Evolutionary conservation across 2,113 vertebrate species (phyloP).

Genomic region (Poicephalus gulielmi): DNA sequence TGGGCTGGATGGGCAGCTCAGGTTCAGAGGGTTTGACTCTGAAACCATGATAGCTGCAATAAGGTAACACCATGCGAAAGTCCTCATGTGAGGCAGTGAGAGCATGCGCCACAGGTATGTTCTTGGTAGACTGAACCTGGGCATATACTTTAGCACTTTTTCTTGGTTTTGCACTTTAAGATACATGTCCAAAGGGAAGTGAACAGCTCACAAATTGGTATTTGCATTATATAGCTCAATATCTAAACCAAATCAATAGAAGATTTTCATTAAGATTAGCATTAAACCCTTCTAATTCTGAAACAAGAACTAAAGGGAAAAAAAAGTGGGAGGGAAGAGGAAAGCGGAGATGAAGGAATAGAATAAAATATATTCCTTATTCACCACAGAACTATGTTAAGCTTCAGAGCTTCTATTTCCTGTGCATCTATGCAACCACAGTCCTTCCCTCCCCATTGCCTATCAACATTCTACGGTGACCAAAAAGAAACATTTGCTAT

Average conservation of each 20-base stretch:
- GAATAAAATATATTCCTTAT: not conserved
- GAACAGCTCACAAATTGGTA: not conserved
- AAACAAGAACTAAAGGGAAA: not conserved
- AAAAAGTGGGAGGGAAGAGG: not conserved
- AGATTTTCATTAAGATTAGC: constrained; percentile 16
- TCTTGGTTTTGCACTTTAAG: not conserved
- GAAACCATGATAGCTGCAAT: accelerated
- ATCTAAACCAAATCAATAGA: not conserved
- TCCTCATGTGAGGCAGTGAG: not conserved
- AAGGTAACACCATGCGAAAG: not conserved
- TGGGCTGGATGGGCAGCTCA: not conserved
- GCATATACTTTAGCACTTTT: not conserved
- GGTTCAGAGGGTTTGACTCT: not conserved
- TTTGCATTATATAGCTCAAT: not conserved
- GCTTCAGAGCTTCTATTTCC: not conserved
- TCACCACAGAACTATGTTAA: not conserved
- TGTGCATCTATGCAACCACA: not conserved
- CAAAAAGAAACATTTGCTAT: constrained; percentile 41
- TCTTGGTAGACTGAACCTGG: not conserved
- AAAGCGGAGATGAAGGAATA: not conserved
- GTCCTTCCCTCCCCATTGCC: not conserved
- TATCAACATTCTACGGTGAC: constrained; percentile 20
- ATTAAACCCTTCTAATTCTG: not conserved
- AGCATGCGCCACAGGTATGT: not conserved
- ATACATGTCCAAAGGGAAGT: not conserved